Percentiles rank a stretch among this genome's conserved stretches.
Evolutionary conservation across 2,797 vertebrate genomes (phyloP).

Genomic region (Sebastes oblongus): DNA sequence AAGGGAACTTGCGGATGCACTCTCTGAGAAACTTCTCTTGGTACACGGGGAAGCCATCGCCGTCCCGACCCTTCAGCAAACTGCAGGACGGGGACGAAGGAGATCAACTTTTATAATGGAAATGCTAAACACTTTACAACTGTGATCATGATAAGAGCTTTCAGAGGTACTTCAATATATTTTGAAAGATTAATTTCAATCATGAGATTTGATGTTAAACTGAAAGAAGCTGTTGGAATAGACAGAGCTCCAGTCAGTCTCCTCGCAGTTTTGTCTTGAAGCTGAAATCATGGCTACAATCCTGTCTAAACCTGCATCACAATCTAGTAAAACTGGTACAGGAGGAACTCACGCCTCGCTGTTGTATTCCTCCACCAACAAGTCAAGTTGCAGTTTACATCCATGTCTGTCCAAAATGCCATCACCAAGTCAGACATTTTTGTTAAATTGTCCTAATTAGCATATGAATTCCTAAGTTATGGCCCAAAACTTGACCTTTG

Average conservation of each 20-base stretch:
- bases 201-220: not conserved
- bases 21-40: conserved; percentile 97
- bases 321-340: not conserved
- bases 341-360: too few relatives aligned
- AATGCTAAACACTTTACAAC: not conserved
- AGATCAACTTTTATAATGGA: not conserved
- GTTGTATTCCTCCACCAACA: too few relatives aligned
- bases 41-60: conserved; percentile 91
- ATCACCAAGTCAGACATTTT: too few relatives aligned
- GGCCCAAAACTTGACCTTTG: too few relatives aligned
- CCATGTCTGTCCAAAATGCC: too few relatives aligned
- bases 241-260: not conserved
- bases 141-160: not conserved
- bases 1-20: conserved; percentile 96
- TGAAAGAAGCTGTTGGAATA: not conserved
- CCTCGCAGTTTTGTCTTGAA: not conserved
- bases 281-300: not conserved
- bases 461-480: too few relatives aligned
- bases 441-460: too few relatives aligned
- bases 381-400: too few relatives aligned
- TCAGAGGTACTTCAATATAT: not conserved
- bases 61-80: conserved; percentile 91
- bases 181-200: not conserved
- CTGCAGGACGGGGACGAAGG: conserved; percentile 63
- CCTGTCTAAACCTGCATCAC: not conserved